Base-by-base conservation (phyloP, 2,113 vertebrate genomes). In the Myodes glareolus region DNA sequence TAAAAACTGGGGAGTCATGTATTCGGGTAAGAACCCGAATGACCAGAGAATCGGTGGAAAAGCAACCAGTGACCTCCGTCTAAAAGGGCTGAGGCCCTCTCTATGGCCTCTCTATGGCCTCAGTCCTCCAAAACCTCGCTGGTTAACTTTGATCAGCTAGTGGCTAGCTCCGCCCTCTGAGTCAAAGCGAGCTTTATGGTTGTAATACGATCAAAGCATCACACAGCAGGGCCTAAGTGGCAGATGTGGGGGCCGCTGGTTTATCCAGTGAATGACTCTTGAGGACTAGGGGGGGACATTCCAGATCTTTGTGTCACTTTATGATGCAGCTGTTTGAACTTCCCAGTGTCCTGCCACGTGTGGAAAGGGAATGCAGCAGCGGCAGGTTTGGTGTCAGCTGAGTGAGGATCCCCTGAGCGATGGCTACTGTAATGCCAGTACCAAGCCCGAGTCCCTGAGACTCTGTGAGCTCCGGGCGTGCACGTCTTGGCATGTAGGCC, bases 401-500 rank as follows among this genome's bases (percentile, higher is more conserved):
- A 98, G 98, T 58, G 98, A 99, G 45, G 99, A 99, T 73, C 98
- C 98, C 82, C 96, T 99, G 96, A 99, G 98, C 19, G 99, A 99
- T 9, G 98, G 98, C 94, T 99, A 99, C 97, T 99, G 99, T 95
- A 98, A 99, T 85, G 96, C 97, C 39, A 98, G 97, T 87, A 97
- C 90, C 67, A 99, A 99, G 98, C 99, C 99, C 14, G 95, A 98
- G 6, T 95, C 99, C 6, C 33, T 99, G 90, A 98, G 98, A 61
- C 96, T 96, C 0, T 99, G 99, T 97, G 99, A 99, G 97, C 99
- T 99, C 89, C 99, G 98, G 1, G 98, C 99, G 27, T 99, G 99
- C 96, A 98, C 99, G 17, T 99, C 99, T 95, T 99, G 99, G 99
- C 99, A 99, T 98, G 99, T 99, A 13, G 99, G 99, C 90, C 98